Evolutionary conservation across 2,888 invertebrate species (phyloP), one percentile per base, ranked within the genome.

Genomic region (Cerceris ruficornis): DNA sequence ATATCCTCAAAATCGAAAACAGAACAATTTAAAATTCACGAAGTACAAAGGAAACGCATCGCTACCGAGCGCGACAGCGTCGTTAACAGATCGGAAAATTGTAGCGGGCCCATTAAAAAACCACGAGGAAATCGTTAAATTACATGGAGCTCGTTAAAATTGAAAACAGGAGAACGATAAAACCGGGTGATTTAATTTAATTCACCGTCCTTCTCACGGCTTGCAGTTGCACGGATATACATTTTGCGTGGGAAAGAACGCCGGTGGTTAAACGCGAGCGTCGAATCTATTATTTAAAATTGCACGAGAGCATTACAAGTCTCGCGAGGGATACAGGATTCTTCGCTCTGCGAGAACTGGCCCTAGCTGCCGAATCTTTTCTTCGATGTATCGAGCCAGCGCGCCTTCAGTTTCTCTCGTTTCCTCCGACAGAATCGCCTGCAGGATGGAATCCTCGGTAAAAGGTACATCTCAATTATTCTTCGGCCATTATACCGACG

Each of bases 201-300:
- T 46, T 8, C 9, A 46, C 11, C 46, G 46, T 11, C 11, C 11
- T 11, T 46, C 11, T 46, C 46, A 46, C 8, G 14, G 61, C 9
- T 11, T 11, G 13, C 15, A 28, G 61, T 15, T 46, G 54, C 59
- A 52, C 57, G 54, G 66, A 74, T 61, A 74, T 62, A 64, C 28
- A 28, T 52, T n/a, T 62, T 17, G 79, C 66, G 72, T 77, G 64
- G 70, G 70, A 71, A 75, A 14, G 55, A 66, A 46, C 52, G 55
- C 66, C 67, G 70, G 14, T 75, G 78, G 69, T 77, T 83, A 67
- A 78, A 65, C 52, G 73, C 76, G 41, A 59, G 52, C 66, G 39
- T 61, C 60, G 39, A 74, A 83, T 83, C 69, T 83, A 83, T 83
- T 83, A 83, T 83, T 83, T 81, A 72, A 83, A 73, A 81, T 43